Conservation (phyloP, 2,113 vertebrate species). For the human region GRCh38 chr5:92575501-92576000, state of each 20-base stretch:
- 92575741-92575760: background rate
- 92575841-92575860: background rate
- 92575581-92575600: background rate
- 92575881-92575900: background rate
- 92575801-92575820: background rate
- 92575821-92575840: background rate
- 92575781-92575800: background rate
- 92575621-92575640: background rate
- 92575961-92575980: background rate
- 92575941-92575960: background rate
- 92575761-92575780: background rate
- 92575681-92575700: background rate
- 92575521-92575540: background rate
- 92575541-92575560: background rate
- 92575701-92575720: background rate
- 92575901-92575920: background rate
- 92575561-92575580: background rate
- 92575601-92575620: background rate
- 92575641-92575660: background rate
- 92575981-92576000: background rate
- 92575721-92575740: background rate
- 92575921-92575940: background rate
- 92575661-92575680: background rate
- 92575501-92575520: background rate
- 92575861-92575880: background rate